Evolutionary conservation across 2,797 vertebrate species (phyloP).

Genomic region (Basileuterus tristriatus): DNA sequence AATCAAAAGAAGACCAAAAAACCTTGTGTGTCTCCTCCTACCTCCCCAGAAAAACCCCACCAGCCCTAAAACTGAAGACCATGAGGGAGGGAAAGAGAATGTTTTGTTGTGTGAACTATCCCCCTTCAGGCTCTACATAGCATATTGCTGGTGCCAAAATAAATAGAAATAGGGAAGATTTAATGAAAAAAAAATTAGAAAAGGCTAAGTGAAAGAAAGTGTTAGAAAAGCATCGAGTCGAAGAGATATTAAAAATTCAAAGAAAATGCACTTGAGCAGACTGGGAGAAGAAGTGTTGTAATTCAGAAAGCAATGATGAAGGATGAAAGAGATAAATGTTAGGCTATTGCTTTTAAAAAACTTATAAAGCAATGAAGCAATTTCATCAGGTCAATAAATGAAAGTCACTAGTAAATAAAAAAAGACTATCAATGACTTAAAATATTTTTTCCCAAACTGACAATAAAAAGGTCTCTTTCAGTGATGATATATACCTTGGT

Average conservation of each 20-base stretch:
- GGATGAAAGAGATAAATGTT: neutral
- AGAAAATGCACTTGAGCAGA: neutral
- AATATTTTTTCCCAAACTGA: neutral
- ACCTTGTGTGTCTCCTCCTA: fast-evolving
- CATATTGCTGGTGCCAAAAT: neutral
- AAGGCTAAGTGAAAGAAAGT: neutral
- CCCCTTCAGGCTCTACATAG: neutral
- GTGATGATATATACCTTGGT: neutral
- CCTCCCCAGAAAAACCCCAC: neutral
- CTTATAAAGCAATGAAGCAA: neutral
- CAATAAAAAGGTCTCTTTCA: neutral
- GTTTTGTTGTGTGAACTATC: neutral
- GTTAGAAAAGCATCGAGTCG: neutral
- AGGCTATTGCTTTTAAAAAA: neutral
- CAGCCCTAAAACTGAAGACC: neutral
- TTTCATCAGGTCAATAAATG: neutral
- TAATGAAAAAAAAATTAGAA: neutral
- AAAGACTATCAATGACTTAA: neutral
- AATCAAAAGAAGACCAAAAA: neutral
- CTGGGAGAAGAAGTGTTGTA: fast-evolving
- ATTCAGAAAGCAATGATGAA: neutral
- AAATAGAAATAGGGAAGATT: neutral
- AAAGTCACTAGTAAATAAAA: neutral
- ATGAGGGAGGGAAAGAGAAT: neutral
- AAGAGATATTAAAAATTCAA: neutral